A percentile compares a stretch with the other conserved stretches of the same genome.
Conservation (phyloP, 1,140 invertebrate genomes). For the Drosophila chauvacae region DNA sequence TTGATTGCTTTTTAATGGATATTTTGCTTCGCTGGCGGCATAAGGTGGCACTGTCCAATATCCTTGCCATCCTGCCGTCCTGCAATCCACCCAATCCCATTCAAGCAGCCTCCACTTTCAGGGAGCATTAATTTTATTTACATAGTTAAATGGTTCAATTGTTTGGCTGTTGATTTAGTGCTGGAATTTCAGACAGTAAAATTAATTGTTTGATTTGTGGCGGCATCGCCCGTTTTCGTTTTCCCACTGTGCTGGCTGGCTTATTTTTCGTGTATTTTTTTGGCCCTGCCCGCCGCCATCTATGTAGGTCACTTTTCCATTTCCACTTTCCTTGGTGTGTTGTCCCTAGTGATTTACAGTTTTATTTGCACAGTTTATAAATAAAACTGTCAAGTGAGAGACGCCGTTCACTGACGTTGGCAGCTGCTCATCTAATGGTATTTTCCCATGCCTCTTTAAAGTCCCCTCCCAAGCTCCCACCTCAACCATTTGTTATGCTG, state of each 20-base stretch:
- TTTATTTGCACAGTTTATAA: conserved; percentile 82
- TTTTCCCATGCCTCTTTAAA: conserved; percentile 61
- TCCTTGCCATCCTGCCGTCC: neutral
- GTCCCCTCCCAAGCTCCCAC: neutral
- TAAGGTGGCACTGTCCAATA: conserved; percentile 52
- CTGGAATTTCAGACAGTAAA: conserved; percentile 77
- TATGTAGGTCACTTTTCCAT: conserved; percentile 62
- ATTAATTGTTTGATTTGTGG: conserved; percentile 82
- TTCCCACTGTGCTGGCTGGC: conserved; percentile 6
- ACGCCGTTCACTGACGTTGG: conserved; percentile 62
- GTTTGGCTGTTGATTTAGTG: conserved; percentile 80
- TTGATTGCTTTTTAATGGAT: conserved; percentile 82
- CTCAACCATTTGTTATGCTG: conserved; percentile 56
- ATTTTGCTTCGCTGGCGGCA: conserved; percentile 60
- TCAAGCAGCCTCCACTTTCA: conserved; percentile 15
- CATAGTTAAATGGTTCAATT: conserved; percentile 82
- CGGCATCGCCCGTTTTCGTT: conserved; percentile 30
- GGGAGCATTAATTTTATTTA: conserved; percentile 77
- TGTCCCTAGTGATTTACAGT: conserved; percentile 69
- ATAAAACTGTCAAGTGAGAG: conserved; percentile 74
- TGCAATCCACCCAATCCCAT: neutral
- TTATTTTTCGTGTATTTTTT: conserved; percentile 22
- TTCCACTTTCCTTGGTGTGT: conserved; percentile 21
- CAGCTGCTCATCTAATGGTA: conserved; percentile 70
- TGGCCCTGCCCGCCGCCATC: conserved; percentile 20